phyloP scores from a whole-genome alignment of 2,888 invertebrate genomes.

The Hirtodrosophila confusa region DNA sequence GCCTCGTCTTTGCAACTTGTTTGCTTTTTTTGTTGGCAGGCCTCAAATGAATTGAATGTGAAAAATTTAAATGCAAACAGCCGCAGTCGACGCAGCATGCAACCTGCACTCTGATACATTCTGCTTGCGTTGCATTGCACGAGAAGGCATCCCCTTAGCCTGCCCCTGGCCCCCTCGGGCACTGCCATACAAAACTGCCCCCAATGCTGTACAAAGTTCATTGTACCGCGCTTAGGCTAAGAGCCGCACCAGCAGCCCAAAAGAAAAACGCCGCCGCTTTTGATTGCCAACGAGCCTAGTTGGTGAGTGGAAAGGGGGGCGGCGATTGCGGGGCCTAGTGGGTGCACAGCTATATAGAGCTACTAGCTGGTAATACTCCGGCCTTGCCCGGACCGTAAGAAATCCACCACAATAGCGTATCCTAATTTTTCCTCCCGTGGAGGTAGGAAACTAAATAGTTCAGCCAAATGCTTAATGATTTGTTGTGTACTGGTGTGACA shows the following conservation, averaged over 20 bases:
- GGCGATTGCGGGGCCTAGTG: background rate
- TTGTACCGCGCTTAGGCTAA: conserved; percentile 75
- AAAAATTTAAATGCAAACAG: conserved; percentile 80
- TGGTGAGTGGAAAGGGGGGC: too few species aligned
- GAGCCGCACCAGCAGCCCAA: conserved; percentile 68
- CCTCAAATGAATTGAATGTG: conserved; percentile 81
- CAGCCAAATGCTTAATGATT: too few species aligned
- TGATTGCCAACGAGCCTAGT: conserved; percentile 62
- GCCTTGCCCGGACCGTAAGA: too few species aligned
- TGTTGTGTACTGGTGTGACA: too few species aligned
- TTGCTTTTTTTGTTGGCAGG: conserved; percentile 67
- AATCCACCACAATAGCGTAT: too few species aligned
- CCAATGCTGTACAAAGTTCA: conserved; percentile 63
- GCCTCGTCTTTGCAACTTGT: conserved; percentile 70
- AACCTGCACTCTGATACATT: conserved; percentile 46
- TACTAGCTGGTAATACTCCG: too few species aligned
- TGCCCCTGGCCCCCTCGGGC: background rate
- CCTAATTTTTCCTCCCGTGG: too few species aligned
- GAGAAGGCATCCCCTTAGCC: conserved; percentile 37
- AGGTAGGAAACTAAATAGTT: too few species aligned
- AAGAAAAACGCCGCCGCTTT: conserved; percentile 73
- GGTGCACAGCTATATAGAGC: conserved; percentile 19
- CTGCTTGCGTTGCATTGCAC: conserved; percentile 68
- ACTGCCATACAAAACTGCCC: conserved; percentile 16
- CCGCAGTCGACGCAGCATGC: conserved; percentile 55